Conservation (phyloP, 2,113 vertebrate genomes). For the Hucho hucho region DNA sequence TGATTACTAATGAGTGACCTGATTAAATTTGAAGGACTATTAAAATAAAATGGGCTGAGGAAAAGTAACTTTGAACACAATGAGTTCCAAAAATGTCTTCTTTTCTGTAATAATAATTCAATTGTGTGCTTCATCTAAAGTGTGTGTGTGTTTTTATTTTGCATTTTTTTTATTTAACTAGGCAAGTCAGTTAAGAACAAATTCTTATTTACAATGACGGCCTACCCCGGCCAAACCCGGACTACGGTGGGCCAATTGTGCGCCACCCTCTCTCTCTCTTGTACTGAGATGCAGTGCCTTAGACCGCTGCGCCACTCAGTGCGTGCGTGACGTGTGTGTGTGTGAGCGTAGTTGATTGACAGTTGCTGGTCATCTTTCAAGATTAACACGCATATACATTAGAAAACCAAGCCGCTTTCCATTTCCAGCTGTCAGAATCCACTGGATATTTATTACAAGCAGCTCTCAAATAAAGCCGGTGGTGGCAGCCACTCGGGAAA, state of each 20-base stretch:
- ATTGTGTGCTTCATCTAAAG: too few species aligned
- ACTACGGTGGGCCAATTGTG: too few species aligned
- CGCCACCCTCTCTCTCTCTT: too few species aligned
- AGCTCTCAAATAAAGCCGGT: slow-evolving; percentile 8
- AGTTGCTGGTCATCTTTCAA: slow-evolving; percentile 1
- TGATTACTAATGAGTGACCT: not conserved
- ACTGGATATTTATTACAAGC: slow-evolving; percentile 1
- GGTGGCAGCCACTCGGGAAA: slow-evolving; percentile 30
- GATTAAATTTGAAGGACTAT: not conserved
- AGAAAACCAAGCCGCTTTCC: slow-evolving; percentile 10
- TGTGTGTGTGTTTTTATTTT: too few species aligned
- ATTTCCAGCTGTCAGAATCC: slow-evolving; percentile 15
- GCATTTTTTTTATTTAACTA: too few species aligned
- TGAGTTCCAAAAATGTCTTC: not conserved
- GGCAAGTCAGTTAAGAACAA: too few species aligned
- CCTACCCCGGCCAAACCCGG: too few species aligned
- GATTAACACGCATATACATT: slow-evolving; percentile 9
- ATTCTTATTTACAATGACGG: too few species aligned
- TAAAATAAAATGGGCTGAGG: not conserved
- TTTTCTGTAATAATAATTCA: not conserved
- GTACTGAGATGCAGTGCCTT: too few species aligned
- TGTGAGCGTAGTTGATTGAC: not conserved
- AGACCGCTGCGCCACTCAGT: too few species aligned
- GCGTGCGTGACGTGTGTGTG: too few species aligned
- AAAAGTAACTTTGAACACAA: not conserved